phyloP scores from a whole-genome alignment of 2,888 invertebrate genomes.

The Therioaphis trifolii region DNA sequence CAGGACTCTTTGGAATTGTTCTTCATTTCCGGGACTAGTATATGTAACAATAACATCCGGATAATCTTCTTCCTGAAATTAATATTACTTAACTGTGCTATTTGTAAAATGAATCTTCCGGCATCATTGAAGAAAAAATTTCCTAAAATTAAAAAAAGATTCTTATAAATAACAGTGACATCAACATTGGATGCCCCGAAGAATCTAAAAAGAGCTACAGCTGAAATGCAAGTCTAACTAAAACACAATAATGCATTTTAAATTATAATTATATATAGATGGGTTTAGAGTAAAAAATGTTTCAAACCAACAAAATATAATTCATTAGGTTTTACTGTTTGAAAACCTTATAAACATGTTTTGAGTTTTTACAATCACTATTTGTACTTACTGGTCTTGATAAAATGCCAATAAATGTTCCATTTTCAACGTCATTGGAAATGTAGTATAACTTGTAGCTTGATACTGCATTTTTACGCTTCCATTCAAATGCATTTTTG shows the following conservation, averaged over 20 bases:
- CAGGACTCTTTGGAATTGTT: conserved; percentile 34
- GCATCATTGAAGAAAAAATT: conserved; percentile 34
- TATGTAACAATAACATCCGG: conserved; percentile 51
- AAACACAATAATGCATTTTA: too few relatives aligned
- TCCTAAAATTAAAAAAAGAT: conserved; percentile 50
- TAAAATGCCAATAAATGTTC: conserved; percentile 51
- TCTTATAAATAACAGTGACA: conserved; percentile 8
- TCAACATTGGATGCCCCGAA: background rate
- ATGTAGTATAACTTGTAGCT: conserved; percentile 31
- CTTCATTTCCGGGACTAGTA: conserved; percentile 50
- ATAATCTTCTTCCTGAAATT: conserved; percentile 56
- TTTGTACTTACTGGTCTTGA: conserved; percentile 39
- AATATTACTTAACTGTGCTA: conserved; percentile 56
- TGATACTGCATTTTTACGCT: conserved; percentile 6
- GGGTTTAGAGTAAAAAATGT: too few relatives aligned
- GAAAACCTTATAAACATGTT: background rate
- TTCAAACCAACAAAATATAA: too few relatives aligned
- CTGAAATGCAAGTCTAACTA: too few relatives aligned
- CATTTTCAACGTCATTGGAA: conserved; percentile 43
- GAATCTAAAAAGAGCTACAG: background rate
- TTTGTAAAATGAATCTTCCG: conserved; percentile 39
- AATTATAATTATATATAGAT: too few relatives aligned
- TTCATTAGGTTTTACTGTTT: background rate
- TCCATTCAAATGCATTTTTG: conserved; percentile 53
- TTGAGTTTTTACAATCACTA: too few relatives aligned